These are phyloP conservation scores for Tanytarsus gracilentus DNA, from an alignment of 2,888 invertebrate species.

Conservation along the genomic window DNA sequence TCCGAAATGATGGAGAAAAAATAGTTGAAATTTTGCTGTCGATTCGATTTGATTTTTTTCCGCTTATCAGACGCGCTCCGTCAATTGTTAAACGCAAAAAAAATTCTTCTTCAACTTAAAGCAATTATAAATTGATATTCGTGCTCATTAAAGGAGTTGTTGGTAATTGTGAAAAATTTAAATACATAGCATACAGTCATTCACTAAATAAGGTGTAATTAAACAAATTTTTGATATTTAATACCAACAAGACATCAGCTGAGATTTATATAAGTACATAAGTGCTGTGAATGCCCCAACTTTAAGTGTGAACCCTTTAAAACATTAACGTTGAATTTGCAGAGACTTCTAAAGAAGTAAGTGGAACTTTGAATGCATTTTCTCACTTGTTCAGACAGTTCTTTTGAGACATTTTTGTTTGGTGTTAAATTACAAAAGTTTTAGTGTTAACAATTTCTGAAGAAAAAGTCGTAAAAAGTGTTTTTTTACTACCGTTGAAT, in stretches of 20 bases:
- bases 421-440: neutral
- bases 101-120: neutral
- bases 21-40: conserved; percentile 30
- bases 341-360: no score
- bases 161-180: neutral
- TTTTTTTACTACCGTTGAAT: no score
- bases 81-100: neutral
- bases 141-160: neutral
- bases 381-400: no score
- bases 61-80: conserved; percentile 3
- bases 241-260: conserved; percentile 7
- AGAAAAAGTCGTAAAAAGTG: no score
- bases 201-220: neutral
- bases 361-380: no score
- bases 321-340: no score
- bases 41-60: conserved; percentile 28
- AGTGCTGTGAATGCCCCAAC: no score
- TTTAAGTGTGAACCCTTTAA: no score
- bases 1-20: conserved; percentile 20
- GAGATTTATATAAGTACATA: neutral
- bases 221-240: conserved; percentile 6
- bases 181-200: neutral
- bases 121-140: neutral
- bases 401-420: neutral
- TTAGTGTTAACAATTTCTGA: neutral